Conservation (phyloP, 2,113 vertebrate species). For the Leptobrachium leishanense region DNA sequence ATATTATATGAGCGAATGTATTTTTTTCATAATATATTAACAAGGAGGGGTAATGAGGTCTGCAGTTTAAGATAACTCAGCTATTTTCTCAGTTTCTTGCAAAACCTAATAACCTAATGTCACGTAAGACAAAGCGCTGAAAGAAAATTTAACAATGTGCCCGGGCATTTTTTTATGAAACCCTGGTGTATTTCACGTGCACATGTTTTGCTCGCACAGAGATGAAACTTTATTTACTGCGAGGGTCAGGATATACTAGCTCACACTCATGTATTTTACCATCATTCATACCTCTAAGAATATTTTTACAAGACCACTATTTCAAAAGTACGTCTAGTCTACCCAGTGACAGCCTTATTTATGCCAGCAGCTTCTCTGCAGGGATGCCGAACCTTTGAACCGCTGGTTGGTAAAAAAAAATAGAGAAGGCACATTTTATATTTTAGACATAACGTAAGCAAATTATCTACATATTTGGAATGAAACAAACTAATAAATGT, state of each 20-base stretch:
- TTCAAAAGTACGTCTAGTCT: conserved; percentile 71
- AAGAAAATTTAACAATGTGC: not conserved
- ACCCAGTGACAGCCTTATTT: conserved; percentile 77
- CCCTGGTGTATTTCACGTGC: not conserved
- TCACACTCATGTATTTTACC: conserved; percentile 74
- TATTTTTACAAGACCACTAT: conserved; percentile 78
- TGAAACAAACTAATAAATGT: too few relatives aligned
- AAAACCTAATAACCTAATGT: not conserved
- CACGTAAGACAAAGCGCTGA: not conserved
- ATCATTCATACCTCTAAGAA: conserved; percentile 73
- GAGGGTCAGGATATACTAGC: conserved; percentile 63
- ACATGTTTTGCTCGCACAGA: conserved; percentile 52
- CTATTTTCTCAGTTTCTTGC: too few relatives aligned
- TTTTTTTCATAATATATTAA: too few relatives aligned
- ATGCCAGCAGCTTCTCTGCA: conserved; percentile 71
- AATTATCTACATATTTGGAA: conserved; percentile 58
- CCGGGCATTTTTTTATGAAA: not conserved
- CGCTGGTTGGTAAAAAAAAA: conserved; percentile 68
- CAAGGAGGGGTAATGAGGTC: too few relatives aligned
- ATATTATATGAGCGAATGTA: too few relatives aligned
- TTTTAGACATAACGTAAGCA: conserved; percentile 67
- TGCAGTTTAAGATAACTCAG: not conserved
- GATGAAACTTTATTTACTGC: conserved; percentile 62
- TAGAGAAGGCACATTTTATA: conserved; percentile 71
- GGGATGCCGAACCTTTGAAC: conserved; percentile 68